Evolutionary conservation across 2,888 invertebrate species (phyloP).

Genomic region (Phasia obesa): DNA sequence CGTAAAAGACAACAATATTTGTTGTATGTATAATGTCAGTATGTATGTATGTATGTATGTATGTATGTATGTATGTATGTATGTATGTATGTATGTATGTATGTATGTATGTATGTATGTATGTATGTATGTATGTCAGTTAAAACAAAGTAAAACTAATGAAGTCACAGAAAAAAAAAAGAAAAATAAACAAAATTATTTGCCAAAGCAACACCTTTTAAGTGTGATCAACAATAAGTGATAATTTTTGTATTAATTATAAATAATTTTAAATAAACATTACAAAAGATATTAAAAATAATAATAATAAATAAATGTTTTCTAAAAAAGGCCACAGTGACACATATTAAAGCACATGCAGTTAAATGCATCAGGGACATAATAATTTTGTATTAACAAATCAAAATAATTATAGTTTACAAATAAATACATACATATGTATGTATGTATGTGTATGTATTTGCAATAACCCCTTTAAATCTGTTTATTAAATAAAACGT

Average conservation of each 20-base stretch:
- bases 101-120: no score
- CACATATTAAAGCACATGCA: constrained; percentile 27
- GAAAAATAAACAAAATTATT: not conserved
- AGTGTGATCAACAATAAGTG: constrained; percentile 59
- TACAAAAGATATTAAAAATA: constrained; percentile 52
- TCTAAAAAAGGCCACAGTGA: constrained; percentile 43
- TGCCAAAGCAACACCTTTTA: constrained; percentile 63
- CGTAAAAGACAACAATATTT: not conserved
- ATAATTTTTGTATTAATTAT: constrained; percentile 65
- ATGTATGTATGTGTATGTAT: no score
- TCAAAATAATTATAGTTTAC: constrained; percentile 12
- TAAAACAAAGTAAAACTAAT: constrained; percentile 18
- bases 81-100: no score
- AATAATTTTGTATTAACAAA: constrained; percentile 6
- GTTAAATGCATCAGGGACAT: constrained; percentile 17
- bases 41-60: no score
- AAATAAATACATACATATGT: no score
- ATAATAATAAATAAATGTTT: constrained; percentile 41
- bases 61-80: no score
- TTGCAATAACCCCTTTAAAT: constrained; percentile 16
- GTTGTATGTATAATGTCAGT: no score
- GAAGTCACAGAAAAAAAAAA: constrained; percentile 4
- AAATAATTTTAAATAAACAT: constrained; percentile 62
- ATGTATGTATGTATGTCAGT: no score
- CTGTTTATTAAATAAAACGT: not conserved